phyloP scores from a whole-genome alignment of 2,888 invertebrate species.

The Coelogynopora nodosa region DNA sequence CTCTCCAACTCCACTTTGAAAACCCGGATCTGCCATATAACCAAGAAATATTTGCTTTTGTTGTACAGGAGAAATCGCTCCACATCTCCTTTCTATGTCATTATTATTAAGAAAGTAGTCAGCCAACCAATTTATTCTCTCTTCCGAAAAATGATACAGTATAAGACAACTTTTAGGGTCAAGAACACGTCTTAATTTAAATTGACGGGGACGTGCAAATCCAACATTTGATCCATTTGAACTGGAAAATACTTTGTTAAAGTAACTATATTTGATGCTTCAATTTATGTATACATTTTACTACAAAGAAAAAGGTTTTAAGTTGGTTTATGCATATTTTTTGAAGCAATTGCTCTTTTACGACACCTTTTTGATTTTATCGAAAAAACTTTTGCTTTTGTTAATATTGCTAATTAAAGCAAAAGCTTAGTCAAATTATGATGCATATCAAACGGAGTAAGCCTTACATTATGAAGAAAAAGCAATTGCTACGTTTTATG shows the following conservation, averaged over 20 bases:
- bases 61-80: not conserved
- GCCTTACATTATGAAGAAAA: conserved; percentile 11
- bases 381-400: conserved; percentile 2
- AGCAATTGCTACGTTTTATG: not conserved
- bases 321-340: not conserved
- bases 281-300: conserved; percentile 6
- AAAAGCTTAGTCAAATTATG: not conserved
- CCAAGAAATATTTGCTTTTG: not conserved
- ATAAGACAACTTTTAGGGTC: not conserved
- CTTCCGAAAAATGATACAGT: conserved; percentile 4
- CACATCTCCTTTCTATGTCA: not conserved
- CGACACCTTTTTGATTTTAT: not conserved
- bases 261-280: conserved; percentile 11
- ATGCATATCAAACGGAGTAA: not conserved
- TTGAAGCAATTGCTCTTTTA: conserved; percentile 9
- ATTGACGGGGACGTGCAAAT: conserved; percentile 16
- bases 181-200: conserved; percentile 17
- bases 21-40: not conserved
- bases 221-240: not conserved
- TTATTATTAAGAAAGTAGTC: not conserved
- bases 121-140: not conserved
- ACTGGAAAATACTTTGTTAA: not conserved
- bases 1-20: conserved; percentile 23
- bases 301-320: not conserved
- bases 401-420: conserved; percentile 14